These are phyloP conservation scores for Callyntrura sp. DNA, from an alignment of 2,888 invertebrate genomes.

Conservation along the genomic window DNA sequence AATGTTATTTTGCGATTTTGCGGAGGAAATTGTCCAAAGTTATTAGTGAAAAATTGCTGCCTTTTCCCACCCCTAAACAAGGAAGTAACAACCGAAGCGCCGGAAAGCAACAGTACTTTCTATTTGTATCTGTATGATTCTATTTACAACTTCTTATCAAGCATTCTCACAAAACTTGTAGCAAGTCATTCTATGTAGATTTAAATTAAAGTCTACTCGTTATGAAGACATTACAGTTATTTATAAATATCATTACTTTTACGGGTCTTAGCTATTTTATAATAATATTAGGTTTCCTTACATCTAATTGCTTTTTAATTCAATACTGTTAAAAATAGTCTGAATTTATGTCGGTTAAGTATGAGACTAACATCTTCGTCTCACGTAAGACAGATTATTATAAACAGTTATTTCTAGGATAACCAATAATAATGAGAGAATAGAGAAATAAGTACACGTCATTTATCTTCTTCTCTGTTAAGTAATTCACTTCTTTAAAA, in stretches of 20 bases:
- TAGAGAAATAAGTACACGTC: neutral
- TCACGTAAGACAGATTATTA: slow-evolving; percentile 16
- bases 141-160: slow-evolving; percentile 61
- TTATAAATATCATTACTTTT: neutral
- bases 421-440: neutral
- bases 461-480: too few species aligned
- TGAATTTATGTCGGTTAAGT: slow-evolving; percentile 4
- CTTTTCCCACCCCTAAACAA: slow-evolving; percentile 16
- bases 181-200: slow-evolving; percentile 24
- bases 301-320: slow-evolving; percentile 30
- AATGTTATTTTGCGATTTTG: neutral
- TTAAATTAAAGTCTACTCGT: neutral
- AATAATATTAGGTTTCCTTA: neutral
- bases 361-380: neutral
- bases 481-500: too few species aligned
- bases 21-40: neutral
- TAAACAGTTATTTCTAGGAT: slow-evolving; percentile 2
- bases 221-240: slow-evolving; percentile 2
- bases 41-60: slow-evolving; percentile 54
- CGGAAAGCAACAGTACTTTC: slow-evolving; percentile 72
- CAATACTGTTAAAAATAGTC: slow-evolving; percentile 54
- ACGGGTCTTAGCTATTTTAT: neutral
- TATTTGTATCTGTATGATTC: slow-evolving; percentile 66
- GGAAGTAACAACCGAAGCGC: neutral
- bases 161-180: slow-evolving; percentile 71